A percentile compares a stretch with the other conserved stretches of the same genome.
These are phyloP conservation scores for Agonum fuliginosum DNA, from an alignment of 2,888 invertebrate genomes.

Conservation along the genomic window DNA sequence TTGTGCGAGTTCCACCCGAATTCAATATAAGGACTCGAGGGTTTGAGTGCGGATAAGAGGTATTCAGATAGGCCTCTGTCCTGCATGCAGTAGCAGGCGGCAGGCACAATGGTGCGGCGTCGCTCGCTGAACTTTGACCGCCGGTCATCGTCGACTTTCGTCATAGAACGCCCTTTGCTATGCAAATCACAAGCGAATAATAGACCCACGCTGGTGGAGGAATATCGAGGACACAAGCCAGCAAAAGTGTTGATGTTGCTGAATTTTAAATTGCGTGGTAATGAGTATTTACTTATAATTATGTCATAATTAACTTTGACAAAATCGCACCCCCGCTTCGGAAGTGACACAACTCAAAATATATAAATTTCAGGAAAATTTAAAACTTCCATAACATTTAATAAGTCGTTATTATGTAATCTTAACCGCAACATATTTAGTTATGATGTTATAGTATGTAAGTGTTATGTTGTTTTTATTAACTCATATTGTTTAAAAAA, in stretches of 20 bases:
- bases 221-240: neutral
- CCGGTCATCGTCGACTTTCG: conserved; percentile 18
- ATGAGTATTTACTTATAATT: no score
- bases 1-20: conserved; percentile 16
- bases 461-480: no score
- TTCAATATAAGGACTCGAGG: conserved; percentile 55
- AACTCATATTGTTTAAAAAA: no score
- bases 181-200: conserved; percentile 52
- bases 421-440: no score
- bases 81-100: conserved; percentile 18
- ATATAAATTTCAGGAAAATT: no score
- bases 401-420: no score
- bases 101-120: conserved; percentile 41
- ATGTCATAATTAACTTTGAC: no score
- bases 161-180: conserved; percentile 39
- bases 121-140: conserved; percentile 51
- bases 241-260: neutral
- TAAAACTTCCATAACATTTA: no score
- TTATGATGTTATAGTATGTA: no score
- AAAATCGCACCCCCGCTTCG: no score
- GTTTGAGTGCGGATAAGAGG: conserved; percentile 39
- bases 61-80: conserved; percentile 22
- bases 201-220: neutral
- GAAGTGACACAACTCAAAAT: no score
- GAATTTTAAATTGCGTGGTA: no score